Base-by-base conservation (phyloP, 2,888 invertebrate species). In the Patella caerulea region DNA sequence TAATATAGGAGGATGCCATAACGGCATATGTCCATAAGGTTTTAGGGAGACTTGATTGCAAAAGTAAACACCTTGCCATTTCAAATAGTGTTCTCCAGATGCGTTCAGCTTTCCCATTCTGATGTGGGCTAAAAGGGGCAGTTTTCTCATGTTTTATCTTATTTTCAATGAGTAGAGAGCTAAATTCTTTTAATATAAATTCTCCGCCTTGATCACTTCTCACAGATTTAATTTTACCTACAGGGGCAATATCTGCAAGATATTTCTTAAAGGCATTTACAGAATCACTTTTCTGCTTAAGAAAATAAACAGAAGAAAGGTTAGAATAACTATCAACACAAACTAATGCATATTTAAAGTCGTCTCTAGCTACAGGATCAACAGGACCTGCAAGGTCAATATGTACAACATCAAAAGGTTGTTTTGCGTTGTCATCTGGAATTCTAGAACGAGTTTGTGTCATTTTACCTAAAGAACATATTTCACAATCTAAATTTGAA, bases 71-170 rank as follows among this genome's bases (percentile, higher is more conserved):
- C 76, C 80, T 74, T n/a, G 69, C 78, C 80, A 79, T 83, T 45
- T 83, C 79, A 71, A 82, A 82, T 19, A 83, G n/a, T 24, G 79
- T 75, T 14, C 80, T 45, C 83, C 83, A 79, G 4, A 69, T 34
- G 24, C 80, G 56, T 59, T 83, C 83, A 15, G 75, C 80, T 19
- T 76, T 80, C 24, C 83, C 79, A 80, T 83, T 83, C 45, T 79
- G 80, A 70, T 80, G 80, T 17, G 78, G 79, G 19, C 76, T 79
- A 72, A 73, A 76, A n/a, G 80, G 79, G 12, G 77, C 78, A 34
- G 55, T 72, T n/a, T 34, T 72, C 52, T 78, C 78, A 74, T 79
- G 79, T 72, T 45, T 74, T 24, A 78, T 78, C 53, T 72, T 69
- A 53, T 78, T 29, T 7, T 73, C 29, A 56, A 29, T 72, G 14